Base-by-base conservation (phyloP, 2,113 vertebrate genomes). In the Saimiri boliviensis region DNA sequence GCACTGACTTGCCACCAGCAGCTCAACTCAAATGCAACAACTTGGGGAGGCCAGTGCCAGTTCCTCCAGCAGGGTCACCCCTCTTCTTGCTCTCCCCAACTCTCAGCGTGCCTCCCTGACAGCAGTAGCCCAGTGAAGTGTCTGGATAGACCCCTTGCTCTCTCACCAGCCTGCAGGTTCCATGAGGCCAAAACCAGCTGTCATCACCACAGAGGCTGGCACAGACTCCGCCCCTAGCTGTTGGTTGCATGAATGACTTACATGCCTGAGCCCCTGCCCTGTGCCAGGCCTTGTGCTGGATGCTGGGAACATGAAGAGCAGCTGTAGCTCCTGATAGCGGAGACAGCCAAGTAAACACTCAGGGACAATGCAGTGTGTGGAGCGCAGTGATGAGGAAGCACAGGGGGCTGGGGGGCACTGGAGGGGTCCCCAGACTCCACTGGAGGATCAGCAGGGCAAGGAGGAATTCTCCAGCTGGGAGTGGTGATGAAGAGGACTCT, bases 361-460 rank as follows among this genome's bases (percentile, higher is more conserved):
- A 4, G 12, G 35, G 60, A 25, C 17, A 8, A 0, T 19, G 1
- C 32, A 52, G 74, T 42, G 23, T 45, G 47, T 49, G 20, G 25
- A 37, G 7, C 20, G 3, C 14, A 8, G 0, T 12, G 27, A 70
- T 5, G 17, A 20, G 37, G 45, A 95, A 45, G 45, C 35, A 9
- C 40, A 4, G 5, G 3, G 6, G 30, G 3, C 4, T 4, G 0
- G 30, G 6, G 19, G n/a, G 1, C 16, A 3, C 35, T 6, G 9
- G 19, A 47, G 17, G 3, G 17, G 16, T 19, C 5, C 49, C 71
- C 0, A 2, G 84, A 35, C 54, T 52, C 11, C 13, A 1, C 0
- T 0, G 2, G 79, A 42, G 58, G 82, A 56, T 21, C 30, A n/a
- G 30, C 20, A 42, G 93, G 80, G n/a, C 25, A 42, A 49, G 58